phyloP scores from a whole-genome alignment of 2,888 invertebrate genomes.

The Drosophila meridiana region DNA sequence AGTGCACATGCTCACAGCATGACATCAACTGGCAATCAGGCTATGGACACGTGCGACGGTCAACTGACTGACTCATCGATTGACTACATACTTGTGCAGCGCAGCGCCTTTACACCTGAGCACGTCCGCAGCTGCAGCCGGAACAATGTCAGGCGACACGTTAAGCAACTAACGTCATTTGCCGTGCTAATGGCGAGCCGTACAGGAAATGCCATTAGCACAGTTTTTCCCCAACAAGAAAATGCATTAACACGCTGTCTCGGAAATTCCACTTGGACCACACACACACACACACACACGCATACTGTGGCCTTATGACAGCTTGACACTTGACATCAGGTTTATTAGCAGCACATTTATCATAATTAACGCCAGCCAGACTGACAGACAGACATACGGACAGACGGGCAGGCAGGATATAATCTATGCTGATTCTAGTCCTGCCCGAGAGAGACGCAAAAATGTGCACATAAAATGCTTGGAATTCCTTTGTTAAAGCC shows the following conservation, averaged over 20 bases:
- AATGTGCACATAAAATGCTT: slow-evolving; percentile 49
- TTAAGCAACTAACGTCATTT: slow-evolving; percentile 48
- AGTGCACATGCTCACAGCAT: slow-evolving; percentile 23
- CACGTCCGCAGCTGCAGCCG: slow-evolving; percentile 28
- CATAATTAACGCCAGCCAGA: slow-evolving; percentile 66
- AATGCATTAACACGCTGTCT: slow-evolving; percentile 61
- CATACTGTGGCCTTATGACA: slow-evolving; percentile 38
- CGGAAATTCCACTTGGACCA: slow-evolving; percentile 34
- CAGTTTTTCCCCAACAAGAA: slow-evolving; percentile 49
- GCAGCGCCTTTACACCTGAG: slow-evolving; percentile 35
- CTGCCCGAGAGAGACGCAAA: slow-evolving; percentile 53
- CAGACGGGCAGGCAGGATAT: slow-evolving; percentile 9
- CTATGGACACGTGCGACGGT: slow-evolving; percentile 53
- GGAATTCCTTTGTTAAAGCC: slow-evolving; percentile 63
- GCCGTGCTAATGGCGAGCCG: slow-evolving; percentile 61
- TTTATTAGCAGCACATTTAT: slow-evolving; percentile 74
- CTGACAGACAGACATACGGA: background rate
- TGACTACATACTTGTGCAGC: slow-evolving; percentile 23
- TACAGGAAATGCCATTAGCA: slow-evolving; percentile 73
- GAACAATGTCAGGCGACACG: slow-evolving; percentile 34
- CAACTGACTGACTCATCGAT: slow-evolving; percentile 49
- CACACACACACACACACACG: background rate
- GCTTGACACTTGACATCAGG: slow-evolving; percentile 17
- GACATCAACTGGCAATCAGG: slow-evolving; percentile 71
- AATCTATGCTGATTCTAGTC: slow-evolving; percentile 18